A percentile compares a stretch with the other conserved stretches of the same genome.
Conservation (phyloP, 2,797 vertebrate species). For the Ptychobarbus kaznakovi region DNA sequence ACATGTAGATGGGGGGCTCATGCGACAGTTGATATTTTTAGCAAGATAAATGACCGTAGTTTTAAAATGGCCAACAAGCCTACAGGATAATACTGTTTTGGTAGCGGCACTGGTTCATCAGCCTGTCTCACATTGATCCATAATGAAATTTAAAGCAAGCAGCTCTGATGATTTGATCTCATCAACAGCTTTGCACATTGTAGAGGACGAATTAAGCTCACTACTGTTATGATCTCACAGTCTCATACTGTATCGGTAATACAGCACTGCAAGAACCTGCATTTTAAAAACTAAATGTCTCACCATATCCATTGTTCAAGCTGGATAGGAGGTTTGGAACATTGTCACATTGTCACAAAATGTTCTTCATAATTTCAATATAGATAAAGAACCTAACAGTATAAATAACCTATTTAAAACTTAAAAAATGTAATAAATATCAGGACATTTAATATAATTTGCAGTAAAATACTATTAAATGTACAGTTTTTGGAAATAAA, state of each 20-base stretch:
- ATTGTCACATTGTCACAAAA: background rate
- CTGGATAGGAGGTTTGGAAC: background rate
- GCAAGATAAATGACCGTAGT: conserved; percentile 34
- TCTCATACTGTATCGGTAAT: background rate
- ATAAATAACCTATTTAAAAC: background rate
- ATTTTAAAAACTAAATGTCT: background rate
- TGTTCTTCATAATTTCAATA: no score
- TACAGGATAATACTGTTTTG: conserved; percentile 24
- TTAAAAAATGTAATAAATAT: background rate
- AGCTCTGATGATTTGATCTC: conserved; percentile 40
- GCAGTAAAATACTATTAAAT: background rate
- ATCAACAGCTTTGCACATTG: conserved; percentile 49
- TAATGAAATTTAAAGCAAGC: conserved; percentile 53
- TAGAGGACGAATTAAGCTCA: conserved; percentile 32
- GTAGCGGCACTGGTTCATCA: conserved; percentile 43
- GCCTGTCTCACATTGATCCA: conserved; percentile 34
- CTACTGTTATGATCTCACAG: conserved; percentile 10
- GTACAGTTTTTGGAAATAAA: no score
- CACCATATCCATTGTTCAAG: background rate
- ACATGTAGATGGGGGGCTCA: background rate
- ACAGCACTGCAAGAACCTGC: background rate
- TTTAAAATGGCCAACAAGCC: background rate
- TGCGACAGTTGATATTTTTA: background rate
- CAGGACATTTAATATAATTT: no score
- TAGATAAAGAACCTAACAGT: background rate